Evolutionary conservation across 2,797 vertebrate species (phyloP), one percentile per base, ranked within the genome.

Genomic region (Halcyon chelicuti): DNA sequence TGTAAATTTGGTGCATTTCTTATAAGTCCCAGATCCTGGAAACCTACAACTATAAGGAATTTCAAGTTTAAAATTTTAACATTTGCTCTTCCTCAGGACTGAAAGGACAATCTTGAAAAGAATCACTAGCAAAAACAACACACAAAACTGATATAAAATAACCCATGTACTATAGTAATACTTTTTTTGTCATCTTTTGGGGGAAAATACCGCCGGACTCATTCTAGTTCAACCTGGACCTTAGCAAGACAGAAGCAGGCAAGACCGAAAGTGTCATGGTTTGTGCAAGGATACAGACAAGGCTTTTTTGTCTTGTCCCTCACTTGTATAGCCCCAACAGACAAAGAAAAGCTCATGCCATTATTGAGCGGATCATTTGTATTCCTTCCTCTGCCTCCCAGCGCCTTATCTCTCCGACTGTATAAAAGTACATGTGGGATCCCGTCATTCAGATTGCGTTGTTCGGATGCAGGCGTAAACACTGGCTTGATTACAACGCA

Each of bases 401-500:
- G 85, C 12, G 35, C 60, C 80, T 82, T 84, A 88, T 90, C 94
- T 87, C 93, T 40, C 42, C n/a, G 0, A 2, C 73, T 70, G 3
- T 52, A 10, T 40, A 90, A 74, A 90, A 97, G 81, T n/a, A 79
- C 79, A 14, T 51, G 88, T 97, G 92, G 94, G 95, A 97, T 94
- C 95, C 97, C 95, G 76, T 67, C 94, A 94, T 62, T 97, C 95
- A 96, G 95, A 92, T 79, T 44, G 89, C 65, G 91, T 52, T 93
- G 91, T 92, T 95, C 57, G 75, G 94, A 97, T 86, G 85, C 94
- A 94, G 91, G 77, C 94, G 13, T 89, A 97, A 97, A 96, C 95
- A 54, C 73, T 97, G 96, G 84, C 94, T 96, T 97, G 96, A 97
- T 96, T 95, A 95, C 92, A 87, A 90, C 7, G 6, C 95, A 97